Percentiles rank a stretch among this genome's conserved stretches.
phyloP scores from a whole-genome alignment of 2,113 vertebrate genomes.

The Colinus virginianus region DNA sequence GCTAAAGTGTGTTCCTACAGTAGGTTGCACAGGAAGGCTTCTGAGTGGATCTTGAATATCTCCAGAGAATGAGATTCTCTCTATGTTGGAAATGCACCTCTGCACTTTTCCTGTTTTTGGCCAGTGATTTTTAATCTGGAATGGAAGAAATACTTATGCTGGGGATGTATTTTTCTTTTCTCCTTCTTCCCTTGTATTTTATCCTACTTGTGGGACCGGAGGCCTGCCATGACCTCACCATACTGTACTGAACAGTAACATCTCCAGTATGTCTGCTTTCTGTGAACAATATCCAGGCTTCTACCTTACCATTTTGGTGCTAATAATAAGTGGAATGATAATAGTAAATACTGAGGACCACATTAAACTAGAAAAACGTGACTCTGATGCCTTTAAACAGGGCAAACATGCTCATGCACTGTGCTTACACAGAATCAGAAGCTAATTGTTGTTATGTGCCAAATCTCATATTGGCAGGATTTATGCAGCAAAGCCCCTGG shows the following conservation, averaged over 20 bases:
- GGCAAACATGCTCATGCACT: not conserved
- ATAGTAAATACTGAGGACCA: not conserved
- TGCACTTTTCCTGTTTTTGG: not conserved
- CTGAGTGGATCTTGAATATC: no score
- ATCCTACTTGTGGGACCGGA: not conserved
- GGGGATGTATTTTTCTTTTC: not conserved
- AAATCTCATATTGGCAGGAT: constrained; percentile 60
- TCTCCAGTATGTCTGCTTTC: not conserved
- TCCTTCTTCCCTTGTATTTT: not conserved
- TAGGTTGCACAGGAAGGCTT: no score
- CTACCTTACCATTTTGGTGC: not conserved
- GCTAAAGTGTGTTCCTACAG: no score
- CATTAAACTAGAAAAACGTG: not conserved
- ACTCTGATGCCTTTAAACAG: not conserved
- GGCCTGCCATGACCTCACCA: rapidly evolving
- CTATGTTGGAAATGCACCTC: not conserved
- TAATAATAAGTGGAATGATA: not conserved
- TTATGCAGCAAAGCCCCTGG: constrained; percentile 57
- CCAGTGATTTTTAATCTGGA: not conserved
- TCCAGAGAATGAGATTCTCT: no score
- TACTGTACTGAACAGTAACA: not conserved
- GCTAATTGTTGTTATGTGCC: constrained; percentile 47
- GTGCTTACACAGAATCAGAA: not conserved
- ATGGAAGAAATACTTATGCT: not conserved
- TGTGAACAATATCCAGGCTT: not conserved